Conservation (phyloP, 2,888 invertebrate species). For the Penaeus monodon region DNA sequence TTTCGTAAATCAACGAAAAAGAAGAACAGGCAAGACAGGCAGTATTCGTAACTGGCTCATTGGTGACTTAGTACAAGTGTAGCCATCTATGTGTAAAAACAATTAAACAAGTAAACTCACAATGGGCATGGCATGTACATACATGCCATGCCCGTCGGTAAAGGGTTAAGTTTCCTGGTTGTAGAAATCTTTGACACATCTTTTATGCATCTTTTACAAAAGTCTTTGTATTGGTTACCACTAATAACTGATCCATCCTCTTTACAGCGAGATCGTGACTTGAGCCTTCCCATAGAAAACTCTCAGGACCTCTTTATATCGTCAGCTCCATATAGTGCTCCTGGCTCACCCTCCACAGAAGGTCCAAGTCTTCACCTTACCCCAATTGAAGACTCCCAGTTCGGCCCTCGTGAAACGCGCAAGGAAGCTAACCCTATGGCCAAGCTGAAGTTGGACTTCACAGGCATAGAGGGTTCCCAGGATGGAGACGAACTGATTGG, state of each 20-base stretch:
- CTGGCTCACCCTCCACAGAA: background rate
- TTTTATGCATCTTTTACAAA: too few species aligned
- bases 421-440: conserved; percentile 9
- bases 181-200: background rate
- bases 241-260: background rate
- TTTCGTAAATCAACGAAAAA: too few species aligned
- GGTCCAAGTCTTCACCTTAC: conserved; percentile 47
- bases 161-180: too few species aligned
- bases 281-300: conserved; percentile 54
- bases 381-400: conserved; percentile 58
- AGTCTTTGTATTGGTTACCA: too few species aligned
- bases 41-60: too few species aligned
- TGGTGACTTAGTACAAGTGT: too few species aligned
- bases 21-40: too few species aligned
- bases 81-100: too few species aligned
- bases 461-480: conserved; percentile 34
- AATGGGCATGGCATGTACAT: too few species aligned
- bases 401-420: conserved; percentile 24
- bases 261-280: conserved; percentile 42
- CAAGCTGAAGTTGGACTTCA: conserved; percentile 41
- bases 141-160: too few species aligned
- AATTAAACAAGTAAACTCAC: too few species aligned
- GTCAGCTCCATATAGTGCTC: background rate
- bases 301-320: conserved; percentile 37
- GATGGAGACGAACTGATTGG: conserved; percentile 48